phyloP scores from a whole-genome alignment of 2,113 vertebrate species.

The Himantopus leucocephalus region DNA sequence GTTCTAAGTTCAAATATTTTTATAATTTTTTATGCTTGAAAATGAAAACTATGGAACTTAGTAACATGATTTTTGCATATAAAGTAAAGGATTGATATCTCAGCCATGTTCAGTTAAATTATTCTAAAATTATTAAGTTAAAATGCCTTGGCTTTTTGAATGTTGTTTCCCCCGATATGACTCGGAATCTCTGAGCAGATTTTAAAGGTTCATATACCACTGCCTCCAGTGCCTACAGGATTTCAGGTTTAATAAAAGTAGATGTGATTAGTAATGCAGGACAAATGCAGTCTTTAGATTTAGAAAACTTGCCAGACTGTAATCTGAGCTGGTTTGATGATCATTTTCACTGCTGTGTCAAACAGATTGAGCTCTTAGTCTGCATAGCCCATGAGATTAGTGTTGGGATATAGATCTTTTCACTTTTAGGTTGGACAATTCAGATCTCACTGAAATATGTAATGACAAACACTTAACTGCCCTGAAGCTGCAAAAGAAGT shows the following conservation, averaged over 20 bases:
- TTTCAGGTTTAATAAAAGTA: constrained; percentile 7
- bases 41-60: not conserved
- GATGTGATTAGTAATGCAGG: not conserved
- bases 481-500: not conserved
- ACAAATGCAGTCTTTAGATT: not conserved
- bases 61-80: not conserved
- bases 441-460: not conserved
- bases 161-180: not conserved
- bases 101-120: not conserved
- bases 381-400: not conserved
- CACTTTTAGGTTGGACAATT: not conserved
- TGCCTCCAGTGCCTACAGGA: not conserved
- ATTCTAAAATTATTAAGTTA: not conserved
- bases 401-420: not conserved
- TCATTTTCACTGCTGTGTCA: not conserved
- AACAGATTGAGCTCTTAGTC: not conserved
- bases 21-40: not conserved
- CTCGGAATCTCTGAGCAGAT: not conserved
- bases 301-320: not conserved
- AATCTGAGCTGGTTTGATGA: not conserved
- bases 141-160: not conserved
- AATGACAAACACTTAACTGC: not conserved
- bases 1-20: not conserved
- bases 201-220: not conserved
- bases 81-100: not conserved